These are phyloP conservation scores for Calephelis perditalis DNA, from an alignment of 2,888 invertebrate genomes.

Conservation along the genomic window DNA sequence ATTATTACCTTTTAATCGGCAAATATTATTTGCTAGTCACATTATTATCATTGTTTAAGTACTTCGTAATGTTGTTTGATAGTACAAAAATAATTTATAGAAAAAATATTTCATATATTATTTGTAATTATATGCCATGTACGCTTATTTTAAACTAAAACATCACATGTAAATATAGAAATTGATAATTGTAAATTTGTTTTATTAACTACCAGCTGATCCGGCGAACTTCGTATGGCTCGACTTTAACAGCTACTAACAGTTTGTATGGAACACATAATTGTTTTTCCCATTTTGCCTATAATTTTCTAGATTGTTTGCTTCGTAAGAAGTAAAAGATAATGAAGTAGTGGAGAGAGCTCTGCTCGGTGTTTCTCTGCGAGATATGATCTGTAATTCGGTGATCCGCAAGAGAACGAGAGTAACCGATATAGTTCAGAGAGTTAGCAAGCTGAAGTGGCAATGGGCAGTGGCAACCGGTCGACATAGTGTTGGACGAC, in stretches of 20 bases:
- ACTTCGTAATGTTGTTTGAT: conserved; percentile 74
- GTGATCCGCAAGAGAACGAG: too few species aligned
- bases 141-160: conserved; percentile 78
- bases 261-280: too few species aligned
- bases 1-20: conserved; percentile 58
- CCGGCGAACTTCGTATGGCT: not conserved
- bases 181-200: conserved; percentile 60
- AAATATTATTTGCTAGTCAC: conserved; percentile 76
- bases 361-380: too few species aligned
- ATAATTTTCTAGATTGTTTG: too few species aligned
- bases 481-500: too few species aligned
- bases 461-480: too few species aligned
- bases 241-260: not conserved
- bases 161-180: conserved; percentile 77
- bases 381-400: too few species aligned
- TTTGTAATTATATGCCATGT: conserved; percentile 76
- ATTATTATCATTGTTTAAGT: conserved; percentile 68
- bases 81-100: conserved; percentile 78
- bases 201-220: conserved; percentile 36
- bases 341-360: too few species aligned
- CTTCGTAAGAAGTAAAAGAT: too few species aligned
- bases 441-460: too few species aligned
- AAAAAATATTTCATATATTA: conserved; percentile 71
- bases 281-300: too few species aligned
- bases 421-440: too few species aligned